These are phyloP conservation scores for Zaprionus taronus DNA, from an alignment of 1,140 invertebrate species.

Conservation along the genomic window DNA sequence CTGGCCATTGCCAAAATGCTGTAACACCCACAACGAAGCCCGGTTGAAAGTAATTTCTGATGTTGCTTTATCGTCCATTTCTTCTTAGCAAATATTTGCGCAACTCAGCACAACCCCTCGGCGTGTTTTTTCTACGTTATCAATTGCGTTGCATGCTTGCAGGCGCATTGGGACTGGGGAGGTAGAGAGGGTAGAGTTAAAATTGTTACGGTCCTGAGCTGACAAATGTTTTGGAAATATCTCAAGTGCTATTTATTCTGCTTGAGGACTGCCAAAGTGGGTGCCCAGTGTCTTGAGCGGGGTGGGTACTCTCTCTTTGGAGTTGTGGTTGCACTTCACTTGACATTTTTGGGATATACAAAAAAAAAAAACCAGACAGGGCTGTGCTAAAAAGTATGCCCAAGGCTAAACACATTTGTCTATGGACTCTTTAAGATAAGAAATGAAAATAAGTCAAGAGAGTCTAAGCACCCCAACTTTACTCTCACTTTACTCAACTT, in stretches of 20 bases:
- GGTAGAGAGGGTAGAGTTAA: constrained; percentile 36
- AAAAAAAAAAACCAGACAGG: not conserved
- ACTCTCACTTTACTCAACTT: not conserved
- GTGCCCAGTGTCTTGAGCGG: constrained; percentile 8
- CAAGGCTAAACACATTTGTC: not conserved
- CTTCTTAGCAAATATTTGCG: constrained; percentile 71
- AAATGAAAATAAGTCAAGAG: not conserved
- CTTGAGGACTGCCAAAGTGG: constrained; percentile 52
- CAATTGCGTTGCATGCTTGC: constrained; percentile 67
- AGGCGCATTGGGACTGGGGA: constrained; percentile 20
- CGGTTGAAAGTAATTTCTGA: constrained; percentile 34
- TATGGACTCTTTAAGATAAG: not conserved
- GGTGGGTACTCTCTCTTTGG: constrained; percentile 29
- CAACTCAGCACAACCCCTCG: constrained; percentile 61
- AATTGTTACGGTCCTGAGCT: constrained; percentile 63
- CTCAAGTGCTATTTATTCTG: constrained; percentile 78
- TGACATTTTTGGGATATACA: not conserved
- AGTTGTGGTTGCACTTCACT: constrained; percentile 17
- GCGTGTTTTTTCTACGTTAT: constrained; percentile 53
- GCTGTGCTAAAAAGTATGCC: not conserved
- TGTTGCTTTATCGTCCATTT: constrained; percentile 37
- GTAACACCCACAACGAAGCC: constrained; percentile 27
- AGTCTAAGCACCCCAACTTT: not conserved
- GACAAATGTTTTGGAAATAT: constrained; percentile 80
- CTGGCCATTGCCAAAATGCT: constrained; percentile 22